These are phyloP conservation scores for Drosophila aff. DNA, from an alignment of 1,140 invertebrate species.

Conservation along the genomic window DNA sequence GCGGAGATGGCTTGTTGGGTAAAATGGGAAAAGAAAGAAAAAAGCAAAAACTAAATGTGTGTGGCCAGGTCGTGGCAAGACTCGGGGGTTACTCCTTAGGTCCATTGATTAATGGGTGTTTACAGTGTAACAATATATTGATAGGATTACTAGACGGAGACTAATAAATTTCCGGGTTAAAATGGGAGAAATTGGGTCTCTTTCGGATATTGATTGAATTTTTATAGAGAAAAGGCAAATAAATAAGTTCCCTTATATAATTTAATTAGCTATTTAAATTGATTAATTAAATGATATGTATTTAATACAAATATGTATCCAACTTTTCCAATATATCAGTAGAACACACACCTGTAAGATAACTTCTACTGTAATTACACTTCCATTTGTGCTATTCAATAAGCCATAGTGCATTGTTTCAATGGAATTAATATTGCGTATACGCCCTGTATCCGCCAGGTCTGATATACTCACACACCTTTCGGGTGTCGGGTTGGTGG, in stretches of 20 bases:
- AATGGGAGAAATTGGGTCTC: neutral
- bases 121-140: constrained; percentile 10
- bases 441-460: constrained; percentile 4
- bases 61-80: constrained; percentile 14
- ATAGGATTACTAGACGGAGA: neutral
- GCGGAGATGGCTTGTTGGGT: constrained; percentile 37
- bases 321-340: neutral
- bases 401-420: neutral
- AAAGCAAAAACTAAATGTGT: constrained; percentile 26
- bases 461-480: constrained; percentile 19
- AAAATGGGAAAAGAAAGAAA: constrained; percentile 5
- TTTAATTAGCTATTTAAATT: neutral
- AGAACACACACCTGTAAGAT: neutral
- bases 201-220: neutral
- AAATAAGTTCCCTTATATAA: neutral
- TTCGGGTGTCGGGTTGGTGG: constrained; percentile 1
- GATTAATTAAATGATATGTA: neutral
- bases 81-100: constrained; percentile 30
- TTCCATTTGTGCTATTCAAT: constrained; percentile 15
- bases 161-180: constrained; percentile 1
- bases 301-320: too few species aligned
- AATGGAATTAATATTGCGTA: constrained; percentile 24
- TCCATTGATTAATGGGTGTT: constrained; percentile 37
- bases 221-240: neutral
- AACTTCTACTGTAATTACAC: neutral